These are phyloP conservation scores for Caerostris darwini DNA, from an alignment of 1,140 invertebrate species.

Conservation along the genomic window DNA sequence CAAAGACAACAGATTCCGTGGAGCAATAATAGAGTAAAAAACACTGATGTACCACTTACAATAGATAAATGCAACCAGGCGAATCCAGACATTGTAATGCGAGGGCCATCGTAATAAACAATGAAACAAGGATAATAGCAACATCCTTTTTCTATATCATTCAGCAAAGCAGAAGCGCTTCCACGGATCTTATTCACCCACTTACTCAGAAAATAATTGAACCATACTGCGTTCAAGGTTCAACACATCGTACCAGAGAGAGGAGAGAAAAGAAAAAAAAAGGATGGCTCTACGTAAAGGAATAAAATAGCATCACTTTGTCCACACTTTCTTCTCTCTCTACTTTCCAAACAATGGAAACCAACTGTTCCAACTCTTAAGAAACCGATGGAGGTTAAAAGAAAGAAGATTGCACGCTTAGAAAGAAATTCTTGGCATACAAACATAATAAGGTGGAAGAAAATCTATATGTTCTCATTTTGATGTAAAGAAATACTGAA, in stretches of 20 bases:
- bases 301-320: slow-evolving; percentile 12
- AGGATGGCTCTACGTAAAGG: neutral
- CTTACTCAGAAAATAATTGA: slow-evolving; percentile 40
- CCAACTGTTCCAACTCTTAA: neutral
- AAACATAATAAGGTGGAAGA: too few relatives aligned
- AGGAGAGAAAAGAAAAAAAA: neutral
- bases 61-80: slow-evolving; percentile 35
- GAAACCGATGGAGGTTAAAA: too few relatives aligned
- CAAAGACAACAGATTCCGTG: neutral
- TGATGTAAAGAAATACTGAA: too few relatives aligned
- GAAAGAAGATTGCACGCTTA: too few relatives aligned
- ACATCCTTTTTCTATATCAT: slow-evolving; percentile 52
- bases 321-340: neutral
- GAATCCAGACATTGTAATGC: slow-evolving; percentile 13
- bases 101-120: slow-evolving; percentile 44
- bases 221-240: slow-evolving; percentile 31
- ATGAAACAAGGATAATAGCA: slow-evolving; percentile 59
- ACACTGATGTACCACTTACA: slow-evolving; percentile 32
- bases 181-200: neutral
- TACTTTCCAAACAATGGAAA: neutral
- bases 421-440: too few relatives aligned
- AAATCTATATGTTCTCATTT: too few relatives aligned
- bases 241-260: neutral
- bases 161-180: slow-evolving; percentile 25
- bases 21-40: neutral